Evolutionary conservation across 2,888 invertebrate genomes (phyloP).

Genomic region (Lampropteryx suffumata): DNA sequence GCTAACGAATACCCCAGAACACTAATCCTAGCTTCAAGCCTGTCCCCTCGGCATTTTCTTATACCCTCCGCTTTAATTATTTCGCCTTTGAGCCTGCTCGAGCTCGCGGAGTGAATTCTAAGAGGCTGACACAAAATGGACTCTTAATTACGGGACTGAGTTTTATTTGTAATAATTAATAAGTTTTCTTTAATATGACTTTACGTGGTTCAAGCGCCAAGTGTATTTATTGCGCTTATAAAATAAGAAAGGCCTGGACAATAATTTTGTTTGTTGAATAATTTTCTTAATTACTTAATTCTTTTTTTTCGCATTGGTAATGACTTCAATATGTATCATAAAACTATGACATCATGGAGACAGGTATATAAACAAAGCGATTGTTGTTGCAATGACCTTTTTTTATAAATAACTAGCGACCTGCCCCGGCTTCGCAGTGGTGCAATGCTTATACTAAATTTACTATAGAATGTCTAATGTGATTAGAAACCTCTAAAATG

Average conservation of each 20-base stretch:
- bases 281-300: too few relatives aligned
- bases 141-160: slow-evolving; percentile 74
- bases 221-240: slow-evolving; percentile 37
- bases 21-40: slow-evolving; percentile 17
- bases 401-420: too few relatives aligned
- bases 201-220: slow-evolving; percentile 30
- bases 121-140: slow-evolving; percentile 77
- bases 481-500: too few relatives aligned
- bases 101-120: slow-evolving; percentile 75
- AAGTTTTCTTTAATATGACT: slow-evolving; percentile 50
- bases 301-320: too few relatives aligned
- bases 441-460: too few relatives aligned
- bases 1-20: slow-evolving; percentile 5
- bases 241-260: background rate
- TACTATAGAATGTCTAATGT: too few relatives aligned
- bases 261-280: background rate
- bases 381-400: too few relatives aligned
- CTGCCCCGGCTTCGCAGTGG: too few relatives aligned
- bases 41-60: slow-evolving; percentile 69
- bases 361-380: too few relatives aligned
- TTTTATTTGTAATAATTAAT: slow-evolving; percentile 78
- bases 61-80: slow-evolving; percentile 77
- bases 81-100: slow-evolving; percentile 72
- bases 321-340: too few relatives aligned
- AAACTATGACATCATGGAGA: too few relatives aligned